Percentiles rank a stretch among this genome's conserved stretches.
These are phyloP conservation scores for Drosophila tripunctata DNA, from an alignment of 2,888 invertebrate species.

Conservation along the genomic window DNA sequence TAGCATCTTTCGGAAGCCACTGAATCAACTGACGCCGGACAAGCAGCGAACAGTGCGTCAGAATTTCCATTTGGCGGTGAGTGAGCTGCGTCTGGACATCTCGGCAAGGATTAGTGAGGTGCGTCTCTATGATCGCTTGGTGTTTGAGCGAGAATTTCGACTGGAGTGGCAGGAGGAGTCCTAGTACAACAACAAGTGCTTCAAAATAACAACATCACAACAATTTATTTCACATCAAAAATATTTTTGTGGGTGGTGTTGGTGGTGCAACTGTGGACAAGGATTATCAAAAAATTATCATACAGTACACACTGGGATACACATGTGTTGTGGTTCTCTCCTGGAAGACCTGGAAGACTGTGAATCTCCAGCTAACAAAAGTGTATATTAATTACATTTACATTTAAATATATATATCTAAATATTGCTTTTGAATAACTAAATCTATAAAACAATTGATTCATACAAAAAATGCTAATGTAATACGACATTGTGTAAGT, in stretches of 20 bases:
- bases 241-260: slow-evolving; percentile 18
- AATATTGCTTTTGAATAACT: slow-evolving; percentile 54
- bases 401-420: slow-evolving; percentile 7
- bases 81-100: slow-evolving; percentile 78
- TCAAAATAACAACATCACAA: slow-evolving; percentile 40
- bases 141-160: slow-evolving; percentile 79
- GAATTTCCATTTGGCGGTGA: slow-evolving; percentile 80
- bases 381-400: slow-evolving; percentile 18
- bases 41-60: slow-evolving; percentile 79
- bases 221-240: slow-evolving; percentile 51
- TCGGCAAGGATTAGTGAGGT: slow-evolving; percentile 80
- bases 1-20: slow-evolving; percentile 75
- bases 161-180: slow-evolving; percentile 75
- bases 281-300: slow-evolving; percentile 66
- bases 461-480: no score
- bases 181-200: slow-evolving; percentile 43
- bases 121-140: slow-evolving; percentile 74
- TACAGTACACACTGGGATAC: slow-evolving; percentile 25
- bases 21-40: slow-evolving; percentile 75
- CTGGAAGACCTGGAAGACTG: slow-evolving; percentile 12
- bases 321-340: no score
- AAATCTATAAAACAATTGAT: slow-evolving; percentile 42
- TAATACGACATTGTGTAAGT: slow-evolving; percentile 35
- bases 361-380: slow-evolving; percentile 6
- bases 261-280: slow-evolving; percentile 59